Base-by-base conservation (phyloP, 2,797 vertebrate genomes). In the Sphenopsis melanotis region DNA sequence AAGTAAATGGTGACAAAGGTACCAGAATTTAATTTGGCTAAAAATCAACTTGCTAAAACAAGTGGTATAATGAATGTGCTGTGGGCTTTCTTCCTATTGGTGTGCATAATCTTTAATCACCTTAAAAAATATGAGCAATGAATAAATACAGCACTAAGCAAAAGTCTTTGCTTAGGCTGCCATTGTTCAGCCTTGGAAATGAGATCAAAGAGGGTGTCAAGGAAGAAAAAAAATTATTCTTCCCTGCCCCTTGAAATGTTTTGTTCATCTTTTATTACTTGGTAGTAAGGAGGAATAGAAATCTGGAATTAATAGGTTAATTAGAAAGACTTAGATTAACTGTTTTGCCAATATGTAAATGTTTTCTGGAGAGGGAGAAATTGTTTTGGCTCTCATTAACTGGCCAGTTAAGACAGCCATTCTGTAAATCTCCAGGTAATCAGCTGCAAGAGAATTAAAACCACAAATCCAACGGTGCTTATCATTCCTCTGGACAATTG, bases 1-100 rank as follows among this genome's bases (percentile, higher is more conserved):
- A 90, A 90, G 55, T 55, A 76, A 78, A 50, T 82, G 56, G 41
- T 91, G 64, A 83, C 74, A 79, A 79, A 87, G 68, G 76, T 82
- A 70, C 59, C 44, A 72, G 41, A 60, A 84, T 87, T 24, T 95
- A 86, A 95, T 95, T 92, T 93, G 83, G 55, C 69, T 86, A 34
- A 84, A 81, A 92, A 72, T 81, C 77, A 93, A 36, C 70, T 76
- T 65, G 34, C 56, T 90, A 20, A 64, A 91, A 74, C 34, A 61
- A 77, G 59, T 56, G 68, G 18, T 60, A 4, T 36, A 89, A 82
- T 72, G 52, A 61, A 63, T 60, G 47, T 69, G 44, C 74, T 92
- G 30, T 66, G 55, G 63, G 14, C 9, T 76, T 83, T 75, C 41
- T 69, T 89, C 7, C 1, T 75, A 14, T 69, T 84, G 39, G 36